Base-by-base conservation (phyloP, 2,888 invertebrate species). In the Ceraclea dissimilis region DNA sequence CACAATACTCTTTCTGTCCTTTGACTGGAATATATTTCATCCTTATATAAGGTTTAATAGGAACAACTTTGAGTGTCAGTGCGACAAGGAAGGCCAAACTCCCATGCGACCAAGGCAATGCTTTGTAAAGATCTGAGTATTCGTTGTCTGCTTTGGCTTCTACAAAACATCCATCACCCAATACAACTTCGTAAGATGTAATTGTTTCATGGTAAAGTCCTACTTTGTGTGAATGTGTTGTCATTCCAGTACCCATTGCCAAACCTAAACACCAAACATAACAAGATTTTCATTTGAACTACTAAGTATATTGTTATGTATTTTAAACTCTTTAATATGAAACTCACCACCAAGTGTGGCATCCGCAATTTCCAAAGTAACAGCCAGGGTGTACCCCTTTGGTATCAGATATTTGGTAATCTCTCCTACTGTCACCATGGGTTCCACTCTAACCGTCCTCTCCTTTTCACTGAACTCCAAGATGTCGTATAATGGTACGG, bases 171-270 rank as follows among this genome's bases (percentile, higher is more conserved):
- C 85, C 85, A 68, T 84, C 82, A 1, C 77, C 79, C 2, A 84
- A 69, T 2, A 86, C 78, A 0, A 85, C 79, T 64, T 86, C 85
- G 69, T 84, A 86, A 56, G 82, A 79, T 5, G 71, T 71, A 49
- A 86, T 76, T 1, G 79, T 80, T 68, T 86, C 86, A 65, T 85
- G 85, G 70, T 83, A 86, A 20, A 86, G 74, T 17, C 85, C 85
- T 0, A 80, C 81, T 67, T 84, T 83, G 69, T 86, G 85, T 0
- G 85, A 85, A 69, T 85, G 83, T 0, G 85, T 85, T 1, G 85
- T 85, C 85, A 86, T 86, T n/a, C 85, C 85, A 0, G 82, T 81
- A 13, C 84, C 85, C 67, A 86, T 75, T 0, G 85, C 85, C 19
- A 85, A 70, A 46, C 85, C 76, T 77, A 67, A 10, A 2, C 47